These are phyloP conservation scores for Sebastes fasciatus DNA, from an alignment of 2,113 vertebrate genomes.

Conservation along the genomic window DNA sequence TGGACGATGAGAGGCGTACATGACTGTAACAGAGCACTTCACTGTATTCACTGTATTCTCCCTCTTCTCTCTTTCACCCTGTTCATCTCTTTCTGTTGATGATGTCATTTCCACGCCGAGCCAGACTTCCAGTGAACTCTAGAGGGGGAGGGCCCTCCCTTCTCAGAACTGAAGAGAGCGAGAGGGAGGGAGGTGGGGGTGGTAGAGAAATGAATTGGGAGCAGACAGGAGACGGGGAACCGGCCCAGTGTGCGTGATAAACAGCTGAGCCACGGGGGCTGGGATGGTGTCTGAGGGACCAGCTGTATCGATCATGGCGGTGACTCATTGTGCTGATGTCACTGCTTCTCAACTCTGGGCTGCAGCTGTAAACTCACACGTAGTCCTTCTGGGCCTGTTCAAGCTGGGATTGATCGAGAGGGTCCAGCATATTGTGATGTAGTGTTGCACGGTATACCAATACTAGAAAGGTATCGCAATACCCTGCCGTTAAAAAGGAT, in stretches of 20 bases:
- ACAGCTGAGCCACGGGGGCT: slow-evolving; percentile 38
- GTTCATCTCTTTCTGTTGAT: slow-evolving; percentile 51
- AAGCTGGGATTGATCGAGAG: slow-evolving; percentile 22
- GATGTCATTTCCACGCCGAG: slow-evolving; percentile 63
- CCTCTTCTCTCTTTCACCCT: slow-evolving; percentile 27
- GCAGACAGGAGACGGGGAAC: slow-evolving; percentile 18
- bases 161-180: slow-evolving; percentile 22
- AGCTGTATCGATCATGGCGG: slow-evolving; percentile 56
- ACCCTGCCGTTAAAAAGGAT: too few species aligned
- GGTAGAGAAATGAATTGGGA: slow-evolving; percentile 21
- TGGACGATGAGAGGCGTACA: slow-evolving; percentile 28
- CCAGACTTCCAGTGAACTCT: slow-evolving; percentile 52
- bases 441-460: too few species aligned
- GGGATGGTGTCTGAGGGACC: slow-evolving; percentile 37
- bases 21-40: slow-evolving; percentile 61
- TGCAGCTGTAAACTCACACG: slow-evolving; percentile 54
- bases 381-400: slow-evolving; percentile 44
- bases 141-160: slow-evolving; percentile 11
- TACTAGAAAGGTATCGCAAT: too few species aligned
- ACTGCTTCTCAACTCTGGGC: slow-evolving; percentile 27
- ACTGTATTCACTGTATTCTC: slow-evolving; percentile 32
- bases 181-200: not conserved
- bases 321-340: slow-evolving; percentile 60
- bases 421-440: slow-evolving; percentile 17
- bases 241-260: slow-evolving; percentile 36